Evolutionary conservation across 2,797 vertebrate species (phyloP), one percentile per base, ranked within the genome.

Genomic region (Spondyliosoma cantharus): DNA sequence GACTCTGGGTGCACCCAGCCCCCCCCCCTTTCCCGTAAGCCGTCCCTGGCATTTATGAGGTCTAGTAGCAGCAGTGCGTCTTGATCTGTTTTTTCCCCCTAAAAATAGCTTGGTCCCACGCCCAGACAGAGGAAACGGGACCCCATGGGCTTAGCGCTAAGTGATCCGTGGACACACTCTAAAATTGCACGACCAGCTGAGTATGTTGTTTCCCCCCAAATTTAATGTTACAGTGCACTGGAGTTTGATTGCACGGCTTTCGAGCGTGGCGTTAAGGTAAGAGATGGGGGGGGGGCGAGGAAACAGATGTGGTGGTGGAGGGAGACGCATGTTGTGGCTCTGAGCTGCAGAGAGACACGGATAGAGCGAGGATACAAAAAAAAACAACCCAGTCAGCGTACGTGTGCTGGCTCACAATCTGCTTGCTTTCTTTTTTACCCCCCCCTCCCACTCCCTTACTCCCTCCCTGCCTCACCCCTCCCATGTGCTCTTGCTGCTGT

Each of bases 351-450:
- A 22, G 27, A 53, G 59, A 71, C 45, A 81, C 14, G 76, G 37
- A 25, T 3, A 22, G 66, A 17, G 7, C 22, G 37, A 64, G 25
- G 37, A 37, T 37, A 37, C 16, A 6, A 16, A 58, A 49, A 78
- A 72, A 90, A 88, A 83, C 29, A 62, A 78, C 25, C 59, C 81
- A 60, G 90, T 89, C 89, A 90, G 87, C 73, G 85, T 94, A 93
- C 93, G 91, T 94, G 93, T 89, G 78, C 80, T 74, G 71, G 90
- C 83, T 92, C 90, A 93, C 89, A 91, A 87, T 86, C 81, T 82
- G 74, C 81, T 69, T 82, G 78, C 63, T 77, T 84, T 79, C 70
- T 71, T 60, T 57, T 76, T 86, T 66, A 9, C 8, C 63, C 67
- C 66, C 7, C 20, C 27, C 54, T 43, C 71, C 27, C 48, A 52